Conservation (phyloP, 2,888 invertebrate genomes). For the Xestia xanthographa region DNA sequence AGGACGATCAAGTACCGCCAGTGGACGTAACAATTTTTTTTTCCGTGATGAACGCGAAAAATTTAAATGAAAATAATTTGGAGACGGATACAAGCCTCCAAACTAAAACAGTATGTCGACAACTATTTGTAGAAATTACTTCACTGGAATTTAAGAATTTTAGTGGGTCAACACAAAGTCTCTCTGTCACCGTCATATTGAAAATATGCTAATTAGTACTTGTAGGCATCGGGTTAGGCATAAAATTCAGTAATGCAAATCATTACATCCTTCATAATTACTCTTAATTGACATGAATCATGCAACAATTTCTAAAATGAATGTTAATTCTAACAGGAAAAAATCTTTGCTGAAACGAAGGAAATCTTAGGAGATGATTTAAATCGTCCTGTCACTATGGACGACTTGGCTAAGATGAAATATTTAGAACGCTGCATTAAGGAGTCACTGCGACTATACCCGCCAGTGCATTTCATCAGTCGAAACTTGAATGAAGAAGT, state of each 20-base stretch:
- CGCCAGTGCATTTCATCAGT: constrained; percentile 92
- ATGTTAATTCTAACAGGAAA: constrained; percentile 83
- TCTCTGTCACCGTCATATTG: neutral
- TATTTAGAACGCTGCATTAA: constrained; percentile 93
- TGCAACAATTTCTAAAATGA: neutral
- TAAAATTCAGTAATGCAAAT: neutral
- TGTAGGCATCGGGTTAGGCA: neutral
- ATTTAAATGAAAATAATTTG: neutral
- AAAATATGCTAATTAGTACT: neutral
- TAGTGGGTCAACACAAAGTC: neutral
- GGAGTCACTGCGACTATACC: constrained; percentile 92
- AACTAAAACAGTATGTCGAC: neutral
- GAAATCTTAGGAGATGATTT: constrained; percentile 92
- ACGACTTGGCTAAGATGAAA: constrained; percentile 91
- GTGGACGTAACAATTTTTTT: neutral
- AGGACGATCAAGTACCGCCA: neutral
- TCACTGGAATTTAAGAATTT: neutral
- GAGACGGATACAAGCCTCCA: neutral
- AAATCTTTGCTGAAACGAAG: constrained; percentile 91
- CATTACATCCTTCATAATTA: neutral
- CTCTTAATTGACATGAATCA: neutral
- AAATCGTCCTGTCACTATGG: constrained; percentile 90
- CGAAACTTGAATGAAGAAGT: constrained; percentile 90
- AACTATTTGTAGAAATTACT: neutral
- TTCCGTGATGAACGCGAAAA: neutral